phyloP scores from a whole-genome alignment of 2,797 vertebrate genomes.

The Podarcis siculus region DNA sequence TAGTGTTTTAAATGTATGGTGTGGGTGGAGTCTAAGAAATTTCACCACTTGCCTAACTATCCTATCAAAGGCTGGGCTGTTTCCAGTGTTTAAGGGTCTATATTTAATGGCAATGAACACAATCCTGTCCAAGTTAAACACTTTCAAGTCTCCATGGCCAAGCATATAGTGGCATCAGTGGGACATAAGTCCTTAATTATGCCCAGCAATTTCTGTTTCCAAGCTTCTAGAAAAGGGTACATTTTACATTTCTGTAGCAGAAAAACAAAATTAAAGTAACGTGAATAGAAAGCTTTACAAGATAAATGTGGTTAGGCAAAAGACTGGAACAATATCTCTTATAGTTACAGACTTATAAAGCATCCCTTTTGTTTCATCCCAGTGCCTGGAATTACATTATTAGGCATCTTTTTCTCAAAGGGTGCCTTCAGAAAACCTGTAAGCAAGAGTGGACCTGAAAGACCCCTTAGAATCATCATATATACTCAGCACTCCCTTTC shows the following conservation, averaged over 20 bases:
- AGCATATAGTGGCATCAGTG: not conserved
- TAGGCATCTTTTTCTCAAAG: constrained; percentile 44
- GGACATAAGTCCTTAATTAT: not conserved
- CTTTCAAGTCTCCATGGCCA: not conserved
- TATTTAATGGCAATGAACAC: not conserved
- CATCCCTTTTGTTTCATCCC: constrained; percentile 42
- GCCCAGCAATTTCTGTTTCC: constrained; percentile 33
- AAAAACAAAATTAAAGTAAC: constrained; percentile 58
- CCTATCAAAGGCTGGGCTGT: not conserved
- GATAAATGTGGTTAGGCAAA: constrained; percentile 6
- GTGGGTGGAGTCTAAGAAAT: not conserved
- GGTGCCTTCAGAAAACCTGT: constrained; percentile 26
- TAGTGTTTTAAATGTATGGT: no score
- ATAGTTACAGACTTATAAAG: constrained; percentile 38
- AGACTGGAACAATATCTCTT: constrained; percentile 17
- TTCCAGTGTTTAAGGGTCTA: not conserved
- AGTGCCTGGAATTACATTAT: not conserved
- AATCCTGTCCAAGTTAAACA: not conserved
- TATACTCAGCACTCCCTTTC: constrained; percentile 29
- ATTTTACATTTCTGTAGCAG: constrained; percentile 38
- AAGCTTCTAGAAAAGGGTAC: constrained; percentile 26
- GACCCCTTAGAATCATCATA: constrained; percentile 32
- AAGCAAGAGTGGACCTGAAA: constrained; percentile 48
- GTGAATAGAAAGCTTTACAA: constrained; percentile 41
- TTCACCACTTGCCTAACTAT: not conserved